phyloP scores from a whole-genome alignment of 2,888 invertebrate species.

The Melipona bicolor region DNA sequence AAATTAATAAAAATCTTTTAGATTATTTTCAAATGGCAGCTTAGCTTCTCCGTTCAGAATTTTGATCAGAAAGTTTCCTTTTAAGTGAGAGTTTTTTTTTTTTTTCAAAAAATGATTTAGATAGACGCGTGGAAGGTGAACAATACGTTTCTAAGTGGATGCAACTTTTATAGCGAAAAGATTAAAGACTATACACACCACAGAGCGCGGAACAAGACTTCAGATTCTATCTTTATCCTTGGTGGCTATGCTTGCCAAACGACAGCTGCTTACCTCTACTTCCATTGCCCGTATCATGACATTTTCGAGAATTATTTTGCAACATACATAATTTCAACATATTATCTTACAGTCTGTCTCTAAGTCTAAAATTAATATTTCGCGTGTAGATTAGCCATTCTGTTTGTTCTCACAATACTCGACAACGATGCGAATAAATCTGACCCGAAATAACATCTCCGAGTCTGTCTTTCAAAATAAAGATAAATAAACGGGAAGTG shows the following conservation, averaged over 20 bases:
- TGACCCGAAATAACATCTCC: background rate
- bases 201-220: conserved; percentile 61
- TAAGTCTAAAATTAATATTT: conserved; percentile 20
- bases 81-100: background rate
- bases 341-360: conserved; percentile 24
- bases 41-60: background rate
- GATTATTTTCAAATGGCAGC: background rate
- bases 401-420: background rate
- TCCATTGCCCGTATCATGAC: conserved; percentile 69
- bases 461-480: background rate
- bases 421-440: background rate
- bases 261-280: conserved; percentile 71
- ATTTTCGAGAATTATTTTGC: conserved; percentile 57
- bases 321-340: conserved; percentile 46
- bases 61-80: background rate
- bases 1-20: background rate
- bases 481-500: background rate
- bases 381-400: background rate
- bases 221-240: conserved; percentile 74
- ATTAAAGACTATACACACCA: conserved; percentile 59
- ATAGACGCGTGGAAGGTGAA: too few relatives aligned
- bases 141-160: background rate
- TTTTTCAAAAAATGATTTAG: background rate
- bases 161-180: conserved; percentile 37
- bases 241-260: conserved; percentile 73